Percentiles rank a stretch among this genome's conserved stretches.
phyloP scores from a whole-genome alignment of 1,140 invertebrate genomes.

The Leptonema lineaticorne region DNA sequence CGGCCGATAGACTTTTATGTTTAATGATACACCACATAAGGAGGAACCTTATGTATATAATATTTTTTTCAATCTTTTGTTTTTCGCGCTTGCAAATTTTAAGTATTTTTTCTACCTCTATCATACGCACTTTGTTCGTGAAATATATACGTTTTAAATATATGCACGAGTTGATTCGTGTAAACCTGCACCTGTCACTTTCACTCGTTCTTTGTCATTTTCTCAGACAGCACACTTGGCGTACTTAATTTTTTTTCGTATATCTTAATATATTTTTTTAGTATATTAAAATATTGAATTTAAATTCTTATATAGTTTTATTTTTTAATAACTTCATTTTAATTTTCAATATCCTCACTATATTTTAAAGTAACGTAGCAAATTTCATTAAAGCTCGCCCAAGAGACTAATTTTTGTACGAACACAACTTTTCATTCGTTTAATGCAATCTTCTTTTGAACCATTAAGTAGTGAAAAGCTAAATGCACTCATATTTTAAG shows the following conservation, averaged over 20 bases:
- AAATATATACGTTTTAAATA: no score
- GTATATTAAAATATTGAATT: no score
- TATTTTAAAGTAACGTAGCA: conserved; percentile 10
- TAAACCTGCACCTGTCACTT: neutral
- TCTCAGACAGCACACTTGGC: neutral
- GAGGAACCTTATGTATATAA: neutral
- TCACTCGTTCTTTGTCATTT: neutral
- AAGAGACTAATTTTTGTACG: conserved; percentile 15
- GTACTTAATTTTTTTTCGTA: no score
- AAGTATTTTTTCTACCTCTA: neutral
- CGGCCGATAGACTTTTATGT: conserved; percentile 20
- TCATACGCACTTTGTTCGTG: no score
- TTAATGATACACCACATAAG: conserved; percentile 4
- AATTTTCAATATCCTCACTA: no score
- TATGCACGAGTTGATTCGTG: neutral
- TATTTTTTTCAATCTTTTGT: neutral
- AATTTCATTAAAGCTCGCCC: conserved; percentile 23
- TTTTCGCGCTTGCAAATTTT: neutral
- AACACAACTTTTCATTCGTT: conserved; percentile 26
- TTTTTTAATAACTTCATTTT: no score
- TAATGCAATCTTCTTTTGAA: conserved; percentile 27
- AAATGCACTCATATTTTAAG: conserved; percentile 30
- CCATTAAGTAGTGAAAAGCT: conserved; percentile 23
- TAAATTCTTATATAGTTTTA: no score
- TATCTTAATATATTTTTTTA: no score